Percentiles rank a stretch among this genome's conserved stretches.
Evolutionary conservation across 2,888 invertebrate species (phyloP).

Genomic region (Polyommatus icarus): DNA sequence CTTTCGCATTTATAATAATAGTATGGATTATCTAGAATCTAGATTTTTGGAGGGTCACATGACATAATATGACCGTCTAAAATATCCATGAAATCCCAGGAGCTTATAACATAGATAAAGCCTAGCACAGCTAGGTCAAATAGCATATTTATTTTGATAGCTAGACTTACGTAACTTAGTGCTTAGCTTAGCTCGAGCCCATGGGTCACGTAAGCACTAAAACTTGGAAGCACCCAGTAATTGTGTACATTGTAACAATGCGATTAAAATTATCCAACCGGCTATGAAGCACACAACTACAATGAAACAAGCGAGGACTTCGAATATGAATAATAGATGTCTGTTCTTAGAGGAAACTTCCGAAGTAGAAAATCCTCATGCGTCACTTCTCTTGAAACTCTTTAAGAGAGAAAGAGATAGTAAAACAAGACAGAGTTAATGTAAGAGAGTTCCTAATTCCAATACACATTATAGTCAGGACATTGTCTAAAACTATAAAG

Average conservation of each 20-base stretch:
- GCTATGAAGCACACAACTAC: neutral
- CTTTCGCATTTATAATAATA: neutral
- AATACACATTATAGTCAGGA: too few species aligned
- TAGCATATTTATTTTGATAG: neutral
- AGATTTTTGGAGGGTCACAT: neutral
- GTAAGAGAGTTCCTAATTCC: too few species aligned
- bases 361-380: neutral
- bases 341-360: neutral
- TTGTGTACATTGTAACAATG: constrained; percentile 17
- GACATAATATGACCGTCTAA: neutral
- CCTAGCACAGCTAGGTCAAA: neutral
- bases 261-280: neutral
- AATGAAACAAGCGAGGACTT: neutral
- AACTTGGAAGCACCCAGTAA: constrained; percentile 6
- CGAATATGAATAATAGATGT: neutral
- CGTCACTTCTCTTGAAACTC: too few species aligned
- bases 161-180: neutral
- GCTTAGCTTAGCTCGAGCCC: neutral
- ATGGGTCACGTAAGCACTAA: constrained; percentile 18
- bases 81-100: neutral
- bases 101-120: neutral
- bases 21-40: too few species aligned
- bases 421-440: too few species aligned
- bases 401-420: too few species aligned
- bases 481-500: too few species aligned